Evolutionary conservation across 1,140 invertebrate species (phyloP).

Genomic region (Brachionus rotundiformis): DNA sequence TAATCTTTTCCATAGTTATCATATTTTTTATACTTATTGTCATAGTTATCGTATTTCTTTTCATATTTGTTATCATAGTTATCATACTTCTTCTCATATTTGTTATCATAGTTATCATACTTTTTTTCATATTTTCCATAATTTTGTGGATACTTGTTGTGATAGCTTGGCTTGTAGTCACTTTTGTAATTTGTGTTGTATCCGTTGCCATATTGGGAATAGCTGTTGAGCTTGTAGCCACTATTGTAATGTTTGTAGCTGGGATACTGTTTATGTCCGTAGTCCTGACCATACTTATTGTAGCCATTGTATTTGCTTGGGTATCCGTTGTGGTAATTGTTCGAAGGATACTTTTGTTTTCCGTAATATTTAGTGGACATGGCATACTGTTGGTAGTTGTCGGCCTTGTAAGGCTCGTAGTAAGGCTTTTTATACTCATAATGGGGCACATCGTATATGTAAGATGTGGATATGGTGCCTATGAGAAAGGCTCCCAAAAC

Average conservation of each 20-base stretch:
- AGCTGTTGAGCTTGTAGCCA: neutral
- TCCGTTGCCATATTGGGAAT: neutral
- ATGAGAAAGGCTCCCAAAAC: neutral
- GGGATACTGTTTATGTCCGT: neutral
- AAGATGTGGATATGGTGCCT: neutral
- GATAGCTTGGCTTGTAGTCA: neutral
- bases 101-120: neutral
- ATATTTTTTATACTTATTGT: neutral
- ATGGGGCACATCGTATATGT: neutral
- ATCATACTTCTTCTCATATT: neutral
- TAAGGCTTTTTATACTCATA: neutral
- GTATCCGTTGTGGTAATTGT: neutral
- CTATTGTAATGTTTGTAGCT: neutral
- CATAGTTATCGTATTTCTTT: neutral
- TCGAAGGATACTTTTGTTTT: neutral
- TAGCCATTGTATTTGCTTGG: neutral
- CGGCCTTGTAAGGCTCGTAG: neutral
- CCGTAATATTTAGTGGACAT: neutral
- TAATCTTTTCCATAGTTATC: neutral
- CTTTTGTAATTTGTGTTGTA: neutral
- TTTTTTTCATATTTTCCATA: constrained; percentile 11
- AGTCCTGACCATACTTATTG: neutral
- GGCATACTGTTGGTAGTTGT: constrained; percentile 28
- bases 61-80: constrained; percentile 17
- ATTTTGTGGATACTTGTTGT: neutral